Conservation (phyloP, 2,113 vertebrate genomes). For the Cromileptes altivelis region DNA sequence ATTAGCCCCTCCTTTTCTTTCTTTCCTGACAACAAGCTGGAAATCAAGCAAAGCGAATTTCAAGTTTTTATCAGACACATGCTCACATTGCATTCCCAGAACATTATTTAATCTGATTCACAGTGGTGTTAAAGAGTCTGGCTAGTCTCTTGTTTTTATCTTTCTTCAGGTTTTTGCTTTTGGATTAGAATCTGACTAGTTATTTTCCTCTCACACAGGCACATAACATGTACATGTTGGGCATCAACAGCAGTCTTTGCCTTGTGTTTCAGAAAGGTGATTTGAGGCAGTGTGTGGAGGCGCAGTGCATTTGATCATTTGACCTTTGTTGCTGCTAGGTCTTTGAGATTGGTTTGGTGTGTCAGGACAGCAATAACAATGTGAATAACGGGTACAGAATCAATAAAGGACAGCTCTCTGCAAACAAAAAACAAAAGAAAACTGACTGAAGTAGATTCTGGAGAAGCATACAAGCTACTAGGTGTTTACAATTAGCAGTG, state of each 20-base stretch:
- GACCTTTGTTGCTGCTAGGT: neutral
- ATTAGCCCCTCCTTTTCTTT: neutral
- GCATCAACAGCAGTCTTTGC: neutral
- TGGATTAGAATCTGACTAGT: no score
- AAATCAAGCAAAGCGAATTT: neutral
- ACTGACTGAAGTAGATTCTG: neutral
- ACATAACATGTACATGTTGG: neutral
- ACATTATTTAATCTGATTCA: no score
- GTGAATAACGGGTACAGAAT: slow-evolving; percentile 2
- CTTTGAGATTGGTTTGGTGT: slow-evolving; percentile 3
- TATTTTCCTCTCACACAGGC: neutral
- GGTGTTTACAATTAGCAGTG: neutral
- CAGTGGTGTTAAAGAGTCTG: no score
- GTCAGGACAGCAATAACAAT: slow-evolving; percentile 2
- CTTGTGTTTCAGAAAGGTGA: neutral
- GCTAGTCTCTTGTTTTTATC: no score
- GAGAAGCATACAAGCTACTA: neutral
- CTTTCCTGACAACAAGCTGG: neutral
- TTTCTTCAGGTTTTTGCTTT: no score
- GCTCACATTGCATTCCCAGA: no score
- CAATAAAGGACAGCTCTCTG: neutral
- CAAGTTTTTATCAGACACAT: no score
- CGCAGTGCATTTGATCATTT: slow-evolving; percentile 1
- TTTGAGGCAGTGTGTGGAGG: neutral
- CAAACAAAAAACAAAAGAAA: neutral